Evolutionary conservation across 2,797 vertebrate species (phyloP), one percentile per base, ranked within the genome.

Genomic region (Crocodylus rhombifer): DNA sequence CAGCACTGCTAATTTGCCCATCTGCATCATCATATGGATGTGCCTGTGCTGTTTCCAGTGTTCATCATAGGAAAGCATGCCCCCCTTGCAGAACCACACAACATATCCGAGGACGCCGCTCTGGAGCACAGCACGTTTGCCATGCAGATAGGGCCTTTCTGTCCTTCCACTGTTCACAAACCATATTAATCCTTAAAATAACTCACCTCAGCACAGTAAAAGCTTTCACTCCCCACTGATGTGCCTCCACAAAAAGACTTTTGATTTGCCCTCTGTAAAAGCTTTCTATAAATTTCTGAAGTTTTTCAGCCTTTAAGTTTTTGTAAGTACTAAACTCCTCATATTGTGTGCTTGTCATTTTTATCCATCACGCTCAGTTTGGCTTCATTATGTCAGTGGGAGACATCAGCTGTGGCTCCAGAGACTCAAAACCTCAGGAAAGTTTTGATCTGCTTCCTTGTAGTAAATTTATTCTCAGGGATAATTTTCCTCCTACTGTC

Each of bases 261-360:
- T 74, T 25, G 60, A 79, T 20, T n/a, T 65, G 3, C 60, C 26
- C 8, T 79, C 57, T 55, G 18, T 56, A n/a, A 92, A 82, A 33
- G 42, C 42, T 51, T 51, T 51, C 42, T 51, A 51, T 51, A 69
- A 42, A n/a, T 25, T 30, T 36, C 28, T 15, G 58, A 71, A 3
- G 5, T 60, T 82, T 73, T 92, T 9, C 23, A 20, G 6, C 28
- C 60, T 58, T 23, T 69, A 26, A 33, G 25, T 65, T 64, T 56
- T 42, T 81, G 74, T 21, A 82, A 86, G 18, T 5, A 5, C 16
- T n/a, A 78, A 20, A 12, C 63, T 28, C 7, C 25, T 14, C 1
- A 0, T 2, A 4, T 26, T 0, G 0, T 8, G 0, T 0, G 42
- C 33, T 33, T 80, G 77, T 75, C 65, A 62, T 56, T 21, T 36